Base-by-base conservation (phyloP, 1,140 invertebrate species). In the Gryllus bimaculatus region DNA sequence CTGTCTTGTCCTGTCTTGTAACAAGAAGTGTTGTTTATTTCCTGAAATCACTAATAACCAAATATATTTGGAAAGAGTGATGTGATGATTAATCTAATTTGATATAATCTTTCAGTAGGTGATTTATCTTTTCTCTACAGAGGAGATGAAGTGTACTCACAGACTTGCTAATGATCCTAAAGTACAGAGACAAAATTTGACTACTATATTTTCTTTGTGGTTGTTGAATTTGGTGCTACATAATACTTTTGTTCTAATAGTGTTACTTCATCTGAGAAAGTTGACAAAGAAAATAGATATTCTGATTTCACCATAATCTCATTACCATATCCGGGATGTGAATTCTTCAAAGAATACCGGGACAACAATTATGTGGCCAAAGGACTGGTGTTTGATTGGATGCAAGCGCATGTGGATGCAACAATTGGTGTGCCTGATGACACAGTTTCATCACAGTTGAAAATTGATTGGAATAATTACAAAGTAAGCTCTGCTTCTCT, bases 221-320 rank as follows among this genome's bases (percentile, higher is more conserved):
- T 39, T 39, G 5, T 39, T 39, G 26, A 2, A 39, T 39, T 2
- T 39, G 26, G 26, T 39, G 26, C 26, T 39, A 39, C 26, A 39
- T 39, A 39, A 39, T 39, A 39, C 26, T 39, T 39, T 39, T 39
- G 26, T 66, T 66, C 54, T 86, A 86, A 47, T 83, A 95, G 93
- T 84, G 91, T 93, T n/a, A 94, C 93, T 21, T 95, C 94, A 10
- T 95, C 94, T 76, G 94, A 96, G 84, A 96, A 95, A 85, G 93
- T 94, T 47, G 94, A 95, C 84, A 93, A 93, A 83, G 92, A 93
- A 83, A 92, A 92, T 83, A 88, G 93, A 80, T 96, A 95, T 84
- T 87, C 88, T 66, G 90, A 93, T 80, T 96, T 95, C 83, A 91
- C 89, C 78, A 89, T 96, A 78, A 86, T 94, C 79, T 91, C 91